Percentiles rank a stretch among this genome's conserved stretches.
Evolutionary conservation across 2,888 invertebrate species (phyloP).

Genomic region (Parapristionchus giblindavisi): DNA sequence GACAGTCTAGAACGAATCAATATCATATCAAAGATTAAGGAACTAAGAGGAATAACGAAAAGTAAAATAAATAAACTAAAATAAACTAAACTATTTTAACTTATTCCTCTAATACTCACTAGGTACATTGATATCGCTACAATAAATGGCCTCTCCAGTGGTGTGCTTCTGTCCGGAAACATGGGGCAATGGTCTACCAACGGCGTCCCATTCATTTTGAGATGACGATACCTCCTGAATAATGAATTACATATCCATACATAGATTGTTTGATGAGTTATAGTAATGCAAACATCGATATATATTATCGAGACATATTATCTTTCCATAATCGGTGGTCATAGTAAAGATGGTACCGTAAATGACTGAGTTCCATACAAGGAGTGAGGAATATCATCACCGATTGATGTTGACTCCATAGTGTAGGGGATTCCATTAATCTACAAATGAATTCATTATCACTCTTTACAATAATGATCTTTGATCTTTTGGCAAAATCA

Average conservation of each 20-base stretch:
- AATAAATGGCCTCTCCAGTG: conserved; percentile 88
- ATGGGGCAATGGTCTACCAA: conserved; percentile 85
- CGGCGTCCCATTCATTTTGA: conserved; percentile 76
- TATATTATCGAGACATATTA: background rate
- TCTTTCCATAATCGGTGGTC: background rate
- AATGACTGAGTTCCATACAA: conserved; percentile 75
- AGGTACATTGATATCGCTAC: conserved; percentile 80
- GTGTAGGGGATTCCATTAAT: conserved; percentile 30
- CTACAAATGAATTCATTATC: conserved; percentile 27
- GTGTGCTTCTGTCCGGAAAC: conserved; percentile 86
- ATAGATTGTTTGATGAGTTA: background rate
- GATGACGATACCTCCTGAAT: conserved; percentile 66
- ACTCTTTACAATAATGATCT: too few species aligned
- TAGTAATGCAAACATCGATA: background rate
- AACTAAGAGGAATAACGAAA: background rate
- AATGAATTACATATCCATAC: background rate
- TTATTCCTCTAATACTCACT: conserved; percentile 44
- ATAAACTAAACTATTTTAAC: too few species aligned
- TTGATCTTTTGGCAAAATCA: too few species aligned
- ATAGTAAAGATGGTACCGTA: background rate
- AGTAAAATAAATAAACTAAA: too few species aligned
- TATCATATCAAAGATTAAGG: background rate
- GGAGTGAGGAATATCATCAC: conserved; percentile 50
- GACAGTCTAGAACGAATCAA: conserved; percentile 50
- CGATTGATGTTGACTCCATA: conserved; percentile 46